phyloP scores from a whole-genome alignment of 2,888 invertebrate species.

The Cephus spinipes region DNA sequence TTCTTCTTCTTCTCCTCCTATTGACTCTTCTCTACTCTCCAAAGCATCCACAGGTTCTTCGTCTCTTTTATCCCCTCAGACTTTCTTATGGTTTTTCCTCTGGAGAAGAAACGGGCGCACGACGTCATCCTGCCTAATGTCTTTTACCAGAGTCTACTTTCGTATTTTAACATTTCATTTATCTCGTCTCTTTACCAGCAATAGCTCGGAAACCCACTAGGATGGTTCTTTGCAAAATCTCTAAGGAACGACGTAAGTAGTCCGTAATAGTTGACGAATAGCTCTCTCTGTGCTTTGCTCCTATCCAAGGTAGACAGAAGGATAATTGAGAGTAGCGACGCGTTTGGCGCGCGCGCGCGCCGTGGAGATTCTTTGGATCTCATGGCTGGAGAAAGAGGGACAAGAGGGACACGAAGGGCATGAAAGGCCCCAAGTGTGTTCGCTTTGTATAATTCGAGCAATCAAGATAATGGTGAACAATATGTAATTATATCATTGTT shows the following conservation, averaged over 20 bases:
- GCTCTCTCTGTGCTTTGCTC: background rate
- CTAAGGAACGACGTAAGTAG: background rate
- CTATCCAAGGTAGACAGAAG: background rate
- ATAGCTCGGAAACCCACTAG: background rate
- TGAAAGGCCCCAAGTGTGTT: conserved; percentile 26
- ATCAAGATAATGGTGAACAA: conserved; percentile 57
- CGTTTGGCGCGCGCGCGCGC: background rate
- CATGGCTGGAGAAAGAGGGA: background rate
- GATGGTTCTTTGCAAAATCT: background rate
- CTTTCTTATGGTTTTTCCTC: background rate
- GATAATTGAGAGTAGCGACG: background rate
- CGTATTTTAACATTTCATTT: conserved; percentile 12
- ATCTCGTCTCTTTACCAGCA: background rate
- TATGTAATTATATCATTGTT: conserved; percentile 64
- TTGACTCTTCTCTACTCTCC: background rate
- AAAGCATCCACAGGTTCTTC: background rate
- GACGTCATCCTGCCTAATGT: conserved; percentile 17
- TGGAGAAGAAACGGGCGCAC: conserved; percentile 12
- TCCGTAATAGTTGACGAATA: background rate
- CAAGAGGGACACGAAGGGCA: background rate
- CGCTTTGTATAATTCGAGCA: conserved; percentile 53
- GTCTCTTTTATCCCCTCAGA: background rate
- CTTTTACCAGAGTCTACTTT: conserved; percentile 13
- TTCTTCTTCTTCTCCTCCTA: background rate
- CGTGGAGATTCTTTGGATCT: background rate